Conservation (phyloP, 2,888 invertebrate species). For the Serripes groenlandicus region DNA sequence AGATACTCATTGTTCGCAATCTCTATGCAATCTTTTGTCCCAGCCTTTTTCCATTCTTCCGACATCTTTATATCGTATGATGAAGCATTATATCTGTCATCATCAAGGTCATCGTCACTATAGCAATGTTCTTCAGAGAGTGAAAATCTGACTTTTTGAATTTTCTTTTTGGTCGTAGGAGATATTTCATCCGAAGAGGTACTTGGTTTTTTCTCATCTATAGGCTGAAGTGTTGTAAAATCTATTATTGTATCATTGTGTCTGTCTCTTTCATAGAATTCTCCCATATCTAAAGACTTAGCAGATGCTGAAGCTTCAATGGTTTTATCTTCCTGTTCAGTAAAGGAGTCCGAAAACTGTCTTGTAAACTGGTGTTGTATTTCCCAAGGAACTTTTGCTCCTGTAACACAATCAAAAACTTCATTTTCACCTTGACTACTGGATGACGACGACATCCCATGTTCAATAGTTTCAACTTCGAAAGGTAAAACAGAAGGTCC, state of each 20-base stretch:
- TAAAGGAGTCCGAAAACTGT: conserved; percentile 81
- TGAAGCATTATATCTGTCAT: conserved; percentile 27
- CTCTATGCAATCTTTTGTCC: conserved; percentile 3
- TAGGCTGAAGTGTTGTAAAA: neutral
- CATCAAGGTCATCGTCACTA: conserved; percentile 34
- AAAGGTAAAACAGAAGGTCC: conserved; percentile 41
- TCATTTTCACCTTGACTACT: conserved; percentile 75
- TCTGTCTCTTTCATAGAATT: conserved; percentile 75
- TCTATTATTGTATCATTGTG: conserved; percentile 40
- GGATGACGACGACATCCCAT: conserved; percentile 38
- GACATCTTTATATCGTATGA: conserved; percentile 64
- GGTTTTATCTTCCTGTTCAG: conserved; percentile 75
- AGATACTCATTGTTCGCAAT: conserved; percentile 1
- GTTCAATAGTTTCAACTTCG: neutral
- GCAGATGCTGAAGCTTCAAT: conserved; percentile 59
- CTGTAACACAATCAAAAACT: conserved; percentile 82
- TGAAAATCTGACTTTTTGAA: conserved; percentile 63
- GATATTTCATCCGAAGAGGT: conserved; percentile 54
- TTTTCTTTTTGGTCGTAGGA: conserved; percentile 66
- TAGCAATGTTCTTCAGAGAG: conserved; percentile 59
- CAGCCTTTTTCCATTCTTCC: conserved; percentile 64
- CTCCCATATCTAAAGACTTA: conserved; percentile 80
- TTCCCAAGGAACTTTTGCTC: conserved; percentile 80
- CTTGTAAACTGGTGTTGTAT: conserved; percentile 80
- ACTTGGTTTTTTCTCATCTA: conserved; percentile 23